Evolutionary conservation across 2,797 vertebrate genomes (phyloP), one percentile per base, ranked within the genome.

Genomic region (Zenarchopterus dispar): DNA sequence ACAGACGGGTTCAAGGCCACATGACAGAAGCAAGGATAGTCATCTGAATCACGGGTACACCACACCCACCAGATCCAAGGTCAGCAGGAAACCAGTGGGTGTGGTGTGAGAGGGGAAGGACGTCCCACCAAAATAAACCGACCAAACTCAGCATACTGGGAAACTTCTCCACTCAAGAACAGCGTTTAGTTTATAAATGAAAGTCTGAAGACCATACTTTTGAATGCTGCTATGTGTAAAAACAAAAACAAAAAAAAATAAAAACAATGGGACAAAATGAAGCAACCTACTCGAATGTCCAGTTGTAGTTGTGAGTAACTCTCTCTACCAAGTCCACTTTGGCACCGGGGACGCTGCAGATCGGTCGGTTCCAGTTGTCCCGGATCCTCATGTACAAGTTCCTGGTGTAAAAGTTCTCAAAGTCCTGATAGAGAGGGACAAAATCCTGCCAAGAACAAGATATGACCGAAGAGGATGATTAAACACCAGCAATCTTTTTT

Each of bases 301-400:
- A 98, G 84, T 98, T 99, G 79, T 98, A 98, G 82, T 98, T 95
- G 9, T 89, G 89, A 39, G 95, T 95, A 51, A 95, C 91, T 39
- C 93, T 92, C 77, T 98, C 96, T 82, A 97, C 81, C 59, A 99
- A 87, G 83, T 99, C 95, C 92, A 99, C 94, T 71, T 92, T 96
- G 75, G 96, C 96, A 51, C 97, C 97, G 0, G 97, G 97, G 46
- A 96, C 95, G 4, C 97, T 95, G 64, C 97, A 98, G 85, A 98
- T 93, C 0, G 97, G 97, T 26, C 97, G 91, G 88, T 97, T 99
- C 97, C 97, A 99, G 89, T 95, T 98, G 89, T 99, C 97, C 68
- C 97, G 88, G 71, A 99, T 96, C 59, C 97, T 92, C 96, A 98
- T 98, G 84, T 99, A 99, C 50, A 99, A 88, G 81, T 99, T 99